These are phyloP conservation scores for Emydoidea blandingii DNA, from an alignment of 2,797 vertebrate genomes.

Conservation along the genomic window DNA sequence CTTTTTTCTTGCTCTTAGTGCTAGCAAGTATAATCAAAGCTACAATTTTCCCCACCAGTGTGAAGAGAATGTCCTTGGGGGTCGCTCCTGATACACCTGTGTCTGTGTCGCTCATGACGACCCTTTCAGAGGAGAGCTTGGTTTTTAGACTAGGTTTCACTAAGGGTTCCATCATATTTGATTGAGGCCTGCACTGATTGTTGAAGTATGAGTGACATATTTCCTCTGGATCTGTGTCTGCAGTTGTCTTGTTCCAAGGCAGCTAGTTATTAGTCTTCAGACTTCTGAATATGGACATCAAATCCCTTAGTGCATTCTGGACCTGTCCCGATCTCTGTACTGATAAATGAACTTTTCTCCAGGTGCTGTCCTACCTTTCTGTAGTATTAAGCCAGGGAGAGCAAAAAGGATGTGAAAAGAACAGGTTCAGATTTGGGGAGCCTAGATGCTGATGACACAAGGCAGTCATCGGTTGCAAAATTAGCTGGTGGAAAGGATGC, in stretches of 20 bases:
- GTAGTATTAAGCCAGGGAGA: background rate
- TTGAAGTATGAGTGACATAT: fast-evolving
- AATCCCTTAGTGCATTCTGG: background rate
- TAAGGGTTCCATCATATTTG: background rate
- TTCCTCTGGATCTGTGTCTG: background rate
- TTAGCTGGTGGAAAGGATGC: background rate
- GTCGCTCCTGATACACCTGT: background rate
- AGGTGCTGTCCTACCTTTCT: background rate
- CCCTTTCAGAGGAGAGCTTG: background rate
- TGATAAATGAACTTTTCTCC: background rate
- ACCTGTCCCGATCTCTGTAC: background rate
- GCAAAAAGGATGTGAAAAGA: background rate
- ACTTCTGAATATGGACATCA: background rate
- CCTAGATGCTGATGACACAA: background rate
- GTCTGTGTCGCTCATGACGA: background rate
- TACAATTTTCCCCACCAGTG: background rate
- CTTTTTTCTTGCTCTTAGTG: background rate
- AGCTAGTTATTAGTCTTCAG: background rate
- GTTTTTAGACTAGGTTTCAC: background rate
- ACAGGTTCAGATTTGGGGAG: background rate
- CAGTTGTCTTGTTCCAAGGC: background rate
- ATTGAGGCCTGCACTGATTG: background rate
- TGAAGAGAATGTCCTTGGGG: background rate
- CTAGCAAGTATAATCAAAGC: background rate
- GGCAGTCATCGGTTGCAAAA: background rate